Evolutionary conservation across 2,888 invertebrate genomes (phyloP), one percentile per base, ranked within the genome.

Genomic region (Plagodis pulveraria): DNA sequence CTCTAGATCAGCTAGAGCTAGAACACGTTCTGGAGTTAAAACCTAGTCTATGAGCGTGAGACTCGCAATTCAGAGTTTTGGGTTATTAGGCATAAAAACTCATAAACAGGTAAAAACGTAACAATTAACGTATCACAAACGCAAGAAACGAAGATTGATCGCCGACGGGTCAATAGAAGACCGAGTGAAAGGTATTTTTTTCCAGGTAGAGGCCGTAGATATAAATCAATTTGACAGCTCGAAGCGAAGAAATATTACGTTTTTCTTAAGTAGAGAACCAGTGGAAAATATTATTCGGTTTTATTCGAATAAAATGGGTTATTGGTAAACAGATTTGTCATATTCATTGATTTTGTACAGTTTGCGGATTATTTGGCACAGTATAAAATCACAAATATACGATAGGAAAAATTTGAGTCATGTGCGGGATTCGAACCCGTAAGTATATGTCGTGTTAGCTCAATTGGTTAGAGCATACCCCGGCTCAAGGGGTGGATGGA

Each of bases 151-250:
- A 77, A 81, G 83, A 83, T 79, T 73, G 73, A 83, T 83, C 53
- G 62, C 63, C 38, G 46, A 47, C 44, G 56, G 75, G 72, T 74
- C 72, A 72, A 70, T 69, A 70, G 66, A 61, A 61, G 67, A 61
- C 65, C 64, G 60, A 65, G 69, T 66, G 76, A 62, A 69, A 62
- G 78, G 76, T 81, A 80, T 81, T 61, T 60, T 56, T 81, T 77
- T 69, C 50, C 78, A 78, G 78, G 77, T 78, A 45, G 41, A 56
- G 47, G 33, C 50, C 52, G 55, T 65, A 68, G 66, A 65, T 70
- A 86, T 87, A 85, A 86, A 87, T 86, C 86, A 86, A 80, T 76
- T 73, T 81, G 84, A 84, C 79, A 80, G 74, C 69, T 77, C 64
- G 51, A 56, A 54, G 49, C 50, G 64, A 63, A 74, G 77, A 80